A percentile compares a stretch with the other conserved stretches of the same genome.
Conservation (phyloP, 2,113 vertebrate genomes). For the Phalacrocorax brasilianus region DNA sequence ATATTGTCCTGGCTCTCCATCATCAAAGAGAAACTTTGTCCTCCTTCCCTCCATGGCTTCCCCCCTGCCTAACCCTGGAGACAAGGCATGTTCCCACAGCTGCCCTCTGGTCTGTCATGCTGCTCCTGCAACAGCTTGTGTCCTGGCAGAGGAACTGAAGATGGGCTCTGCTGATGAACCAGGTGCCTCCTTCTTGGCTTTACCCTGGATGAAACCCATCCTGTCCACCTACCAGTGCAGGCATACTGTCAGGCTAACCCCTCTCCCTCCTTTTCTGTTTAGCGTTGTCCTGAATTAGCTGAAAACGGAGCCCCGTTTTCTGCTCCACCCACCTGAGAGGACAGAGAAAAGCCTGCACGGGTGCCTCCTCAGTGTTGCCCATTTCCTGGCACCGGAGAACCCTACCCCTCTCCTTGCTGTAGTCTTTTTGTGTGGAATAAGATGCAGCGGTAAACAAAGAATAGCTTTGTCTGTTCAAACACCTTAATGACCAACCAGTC, state of each 20-base stretch:
- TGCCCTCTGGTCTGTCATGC: too few species aligned
- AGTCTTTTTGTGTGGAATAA: neutral
- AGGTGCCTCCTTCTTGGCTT: too few species aligned
- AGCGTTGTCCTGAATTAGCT: neutral
- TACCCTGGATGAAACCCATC: neutral
- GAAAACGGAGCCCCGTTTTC: neutral
- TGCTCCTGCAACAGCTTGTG: too few species aligned
- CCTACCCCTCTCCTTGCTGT: neutral
- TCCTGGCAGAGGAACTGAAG: too few species aligned
- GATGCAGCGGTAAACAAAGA: constrained; percentile 18
- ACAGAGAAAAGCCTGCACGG: neutral
- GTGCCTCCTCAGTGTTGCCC: neutral
- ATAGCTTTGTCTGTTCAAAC: constrained; percentile 27
- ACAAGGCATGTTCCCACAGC: too few species aligned
- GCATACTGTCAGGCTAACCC: neutral
- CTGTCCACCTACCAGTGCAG: neutral
- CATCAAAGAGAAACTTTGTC: neutral
- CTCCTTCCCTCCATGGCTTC: neutral
- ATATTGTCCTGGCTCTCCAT: neutral
- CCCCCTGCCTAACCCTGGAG: neutral
- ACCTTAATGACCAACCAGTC: constrained; percentile 41
- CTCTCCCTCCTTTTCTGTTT: neutral
- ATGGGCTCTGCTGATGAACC: too few species aligned
- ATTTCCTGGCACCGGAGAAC: neutral
- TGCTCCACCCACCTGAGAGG: neutral